phyloP scores from a whole-genome alignment of 2,888 invertebrate species.

The Sussaba pulchella region DNA sequence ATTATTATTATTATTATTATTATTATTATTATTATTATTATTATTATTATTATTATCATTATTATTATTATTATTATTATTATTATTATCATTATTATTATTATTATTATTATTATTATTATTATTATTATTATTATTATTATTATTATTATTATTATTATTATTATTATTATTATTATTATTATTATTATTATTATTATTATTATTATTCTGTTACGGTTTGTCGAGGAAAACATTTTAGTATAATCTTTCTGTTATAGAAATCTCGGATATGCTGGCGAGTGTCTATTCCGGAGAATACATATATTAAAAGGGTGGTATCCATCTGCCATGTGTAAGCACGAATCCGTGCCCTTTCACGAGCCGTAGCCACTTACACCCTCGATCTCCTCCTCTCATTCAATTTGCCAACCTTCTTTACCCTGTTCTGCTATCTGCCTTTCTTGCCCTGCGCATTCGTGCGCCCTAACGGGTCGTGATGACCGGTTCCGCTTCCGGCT shows the following conservation, averaged over 20 bases:
- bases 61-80: too few relatives aligned
- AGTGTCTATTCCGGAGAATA: not conserved
- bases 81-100: too few relatives aligned
- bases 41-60: too few relatives aligned
- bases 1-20: too few relatives aligned
- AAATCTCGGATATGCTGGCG: not conserved
- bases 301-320: not conserved
- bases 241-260: not conserved
- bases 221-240: not conserved
- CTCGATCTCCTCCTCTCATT: constrained; percentile 22
- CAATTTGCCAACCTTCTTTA: constrained; percentile 32
- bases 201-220: too few relatives aligned
- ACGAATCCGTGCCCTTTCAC: constrained; percentile 5
- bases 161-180: too few relatives aligned
- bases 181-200: too few relatives aligned
- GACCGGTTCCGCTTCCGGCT: not conserved
- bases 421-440: not conserved
- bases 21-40: too few relatives aligned
- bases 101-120: too few relatives aligned
- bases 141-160: too few relatives aligned
- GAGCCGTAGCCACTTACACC: constrained; percentile 10
- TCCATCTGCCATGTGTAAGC: not conserved
- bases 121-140: too few relatives aligned
- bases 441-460: not conserved
- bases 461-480: not conserved